Evolutionary conservation across 2,888 invertebrate species (phyloP).

Genomic region (Panzeria rudis): DNA sequence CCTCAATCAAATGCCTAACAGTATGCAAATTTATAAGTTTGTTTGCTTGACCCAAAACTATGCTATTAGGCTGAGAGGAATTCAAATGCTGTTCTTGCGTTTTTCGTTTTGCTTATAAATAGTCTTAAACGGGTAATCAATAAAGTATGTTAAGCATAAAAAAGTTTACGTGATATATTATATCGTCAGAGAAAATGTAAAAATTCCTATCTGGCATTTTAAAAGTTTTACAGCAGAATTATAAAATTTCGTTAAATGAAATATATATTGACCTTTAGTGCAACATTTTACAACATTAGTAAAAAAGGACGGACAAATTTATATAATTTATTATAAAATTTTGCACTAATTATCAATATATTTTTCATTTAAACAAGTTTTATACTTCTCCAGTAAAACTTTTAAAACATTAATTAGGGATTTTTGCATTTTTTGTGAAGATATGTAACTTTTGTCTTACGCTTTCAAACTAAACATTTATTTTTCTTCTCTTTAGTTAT

Average conservation of each 20-base stretch:
- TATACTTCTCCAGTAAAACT: too few species aligned
- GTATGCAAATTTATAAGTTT: constrained; percentile 12
- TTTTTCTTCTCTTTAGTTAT: neutral
- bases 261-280: too few species aligned
- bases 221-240: too few species aligned
- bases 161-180: neutral
- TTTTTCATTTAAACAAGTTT: too few species aligned
- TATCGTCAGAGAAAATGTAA: too few species aligned
- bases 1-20: neutral
- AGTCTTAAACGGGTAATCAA: neutral
- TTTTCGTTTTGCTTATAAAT: neutral
- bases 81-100: neutral
- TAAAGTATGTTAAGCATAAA: constrained; percentile 5
- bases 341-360: too few species aligned
- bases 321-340: too few species aligned
- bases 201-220: too few species aligned
- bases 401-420: too few species aligned
- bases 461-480: neutral
- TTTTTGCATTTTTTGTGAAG: neutral
- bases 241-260: too few species aligned
- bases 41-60: constrained; percentile 5
- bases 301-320: too few species aligned
- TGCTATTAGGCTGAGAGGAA: neutral
- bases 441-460: neutral
- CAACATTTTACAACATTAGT: too few species aligned